Evolutionary conservation across 2,888 invertebrate genomes (phyloP).

Genomic region (Drosophila prostipennis): DNA sequence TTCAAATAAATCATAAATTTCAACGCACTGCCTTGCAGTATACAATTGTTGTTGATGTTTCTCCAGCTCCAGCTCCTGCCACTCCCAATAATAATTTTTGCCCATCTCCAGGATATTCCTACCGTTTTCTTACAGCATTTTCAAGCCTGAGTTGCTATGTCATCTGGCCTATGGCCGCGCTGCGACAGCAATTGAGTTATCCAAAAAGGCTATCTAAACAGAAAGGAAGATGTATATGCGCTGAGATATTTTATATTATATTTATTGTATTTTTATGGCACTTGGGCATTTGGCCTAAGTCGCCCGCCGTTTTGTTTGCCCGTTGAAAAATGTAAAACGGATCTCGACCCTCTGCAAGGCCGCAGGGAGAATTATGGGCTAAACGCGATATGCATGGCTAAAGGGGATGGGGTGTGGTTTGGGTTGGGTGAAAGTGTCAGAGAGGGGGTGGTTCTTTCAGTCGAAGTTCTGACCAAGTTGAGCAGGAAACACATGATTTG

Average conservation of each 20-base stretch:
- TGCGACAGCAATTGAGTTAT: constrained; percentile 74
- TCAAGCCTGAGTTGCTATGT: not conserved
- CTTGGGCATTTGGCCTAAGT: constrained; percentile 59
- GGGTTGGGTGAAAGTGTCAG: not conserved
- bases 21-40: constrained; percentile 64
- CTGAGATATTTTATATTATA: constrained; percentile 45
- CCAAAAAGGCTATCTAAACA: constrained; percentile 68
- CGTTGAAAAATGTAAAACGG: constrained; percentile 70
- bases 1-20: constrained; percentile 80
- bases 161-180: constrained; percentile 39
- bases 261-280: constrained; percentile 79
- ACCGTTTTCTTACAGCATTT: not conserved
- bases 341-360: constrained; percentile 37
- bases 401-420: not conserved
- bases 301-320: constrained; percentile 62
- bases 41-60: constrained; percentile 48
- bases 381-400: constrained; percentile 68
- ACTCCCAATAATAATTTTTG: constrained; percentile 1
- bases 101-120: not conserved
- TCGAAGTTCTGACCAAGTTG: constrained; percentile 8
- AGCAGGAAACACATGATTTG: constrained; percentile 57
- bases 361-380: constrained; percentile 68
- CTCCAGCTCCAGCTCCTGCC: constrained; percentile 6
- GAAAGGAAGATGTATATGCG: constrained; percentile 23
- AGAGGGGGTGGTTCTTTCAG: not conserved